phyloP scores from a whole-genome alignment of 2,888 invertebrate genomes.

The Abrostola triplasia region DNA sequence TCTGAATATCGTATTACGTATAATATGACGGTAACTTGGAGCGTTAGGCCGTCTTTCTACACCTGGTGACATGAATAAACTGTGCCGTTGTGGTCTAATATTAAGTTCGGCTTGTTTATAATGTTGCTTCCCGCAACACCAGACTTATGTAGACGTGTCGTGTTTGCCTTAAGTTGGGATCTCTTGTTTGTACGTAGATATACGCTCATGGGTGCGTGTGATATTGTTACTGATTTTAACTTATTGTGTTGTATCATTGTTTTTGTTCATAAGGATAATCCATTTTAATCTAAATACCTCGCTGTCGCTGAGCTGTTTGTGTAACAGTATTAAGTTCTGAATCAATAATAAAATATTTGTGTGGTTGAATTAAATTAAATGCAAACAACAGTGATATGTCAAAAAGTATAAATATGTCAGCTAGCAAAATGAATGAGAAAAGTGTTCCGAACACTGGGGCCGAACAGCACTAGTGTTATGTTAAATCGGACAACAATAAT shows the following conservation, averaged over 20 bases:
- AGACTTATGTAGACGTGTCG: constrained; percentile 56
- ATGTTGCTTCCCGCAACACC: constrained; percentile 55
- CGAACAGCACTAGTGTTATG: no score
- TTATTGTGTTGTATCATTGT: constrained; percentile 51
- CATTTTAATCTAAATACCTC: constrained; percentile 25
- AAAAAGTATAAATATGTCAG: no score
- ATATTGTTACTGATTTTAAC: constrained; percentile 50
- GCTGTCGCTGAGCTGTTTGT: constrained; percentile 15
- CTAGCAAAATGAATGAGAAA: no score
- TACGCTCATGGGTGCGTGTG: constrained; percentile 44
- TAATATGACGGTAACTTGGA: constrained; percentile 76
- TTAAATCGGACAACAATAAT: no score
- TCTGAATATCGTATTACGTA: constrained; percentile 79
- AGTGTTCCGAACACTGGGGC: no score
- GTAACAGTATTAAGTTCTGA: constrained; percentile 8
- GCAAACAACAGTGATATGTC: no score
- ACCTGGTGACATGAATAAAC: constrained; percentile 84
- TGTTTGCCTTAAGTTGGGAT: constrained; percentile 62
- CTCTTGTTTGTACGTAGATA: constrained; percentile 56
- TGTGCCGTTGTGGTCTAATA: constrained; percentile 78
- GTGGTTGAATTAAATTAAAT: no score
- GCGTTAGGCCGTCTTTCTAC: constrained; percentile 78
- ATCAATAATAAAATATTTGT: background rate
- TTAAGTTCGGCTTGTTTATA: constrained; percentile 78
- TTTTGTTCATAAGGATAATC: constrained; percentile 33